These are phyloP conservation scores for Podotricha telesiphe DNA, from an alignment of 2,888 invertebrate species.

Conservation along the genomic window DNA sequence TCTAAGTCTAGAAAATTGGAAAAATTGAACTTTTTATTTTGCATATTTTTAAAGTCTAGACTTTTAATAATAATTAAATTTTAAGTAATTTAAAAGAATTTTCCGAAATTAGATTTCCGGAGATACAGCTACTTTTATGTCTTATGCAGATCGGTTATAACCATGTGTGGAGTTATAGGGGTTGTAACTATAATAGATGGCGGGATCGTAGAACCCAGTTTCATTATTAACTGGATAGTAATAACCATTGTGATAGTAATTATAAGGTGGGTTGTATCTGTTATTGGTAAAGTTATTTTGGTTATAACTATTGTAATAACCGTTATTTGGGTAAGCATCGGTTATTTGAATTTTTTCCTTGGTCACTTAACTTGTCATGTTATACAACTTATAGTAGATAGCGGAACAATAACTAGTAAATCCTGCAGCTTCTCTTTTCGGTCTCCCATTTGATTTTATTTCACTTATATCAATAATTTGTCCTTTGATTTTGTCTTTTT, in stretches of 20 bases:
- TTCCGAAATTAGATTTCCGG: too few species aligned
- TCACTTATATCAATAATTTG: not conserved
- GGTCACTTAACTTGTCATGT: too few species aligned
- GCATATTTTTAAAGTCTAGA: too few species aligned
- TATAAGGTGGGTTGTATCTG: too few species aligned
- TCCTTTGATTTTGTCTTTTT: not conserved
- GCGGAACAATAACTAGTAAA: not conserved
- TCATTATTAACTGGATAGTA: constrained; percentile 1
- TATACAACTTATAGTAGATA: constrained; percentile 26
- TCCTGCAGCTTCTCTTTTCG: constrained; percentile 7
- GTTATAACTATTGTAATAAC: constrained; percentile 13
- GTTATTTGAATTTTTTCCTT: constrained; percentile 6
- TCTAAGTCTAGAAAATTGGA: too few species aligned
- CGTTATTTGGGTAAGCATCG: constrained; percentile 7
- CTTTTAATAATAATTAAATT: too few species aligned
- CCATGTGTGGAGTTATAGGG: not conserved
- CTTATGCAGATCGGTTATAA: too few species aligned
- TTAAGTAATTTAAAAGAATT: too few species aligned
- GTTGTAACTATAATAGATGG: constrained; percentile 2
- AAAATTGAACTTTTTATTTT: too few species aligned
- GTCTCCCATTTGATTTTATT: not conserved
- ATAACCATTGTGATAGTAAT: constrained; percentile 18
- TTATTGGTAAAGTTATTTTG: constrained; percentile 4
- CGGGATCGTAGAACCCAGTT: constrained; percentile 25
- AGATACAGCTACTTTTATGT: too few species aligned